A percentile compares a stretch with the other conserved stretches of the same genome.
Conservation (phyloP, 2,797 vertebrate species). For the Neomorphus geoffroyi region DNA sequence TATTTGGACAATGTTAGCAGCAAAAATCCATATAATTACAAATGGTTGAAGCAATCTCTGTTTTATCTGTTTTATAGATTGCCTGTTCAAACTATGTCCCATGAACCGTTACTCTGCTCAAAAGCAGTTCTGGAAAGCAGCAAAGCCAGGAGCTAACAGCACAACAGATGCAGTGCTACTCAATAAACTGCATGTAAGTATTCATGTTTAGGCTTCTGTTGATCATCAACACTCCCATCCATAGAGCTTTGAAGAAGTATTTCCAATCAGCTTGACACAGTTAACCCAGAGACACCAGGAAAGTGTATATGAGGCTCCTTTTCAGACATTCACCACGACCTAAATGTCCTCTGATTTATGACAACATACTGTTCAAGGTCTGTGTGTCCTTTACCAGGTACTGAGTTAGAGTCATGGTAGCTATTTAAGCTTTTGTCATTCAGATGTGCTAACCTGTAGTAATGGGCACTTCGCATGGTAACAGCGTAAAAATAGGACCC, state of each 20-base stretch:
- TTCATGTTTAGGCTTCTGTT: accelerated
- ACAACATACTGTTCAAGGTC: accelerated
- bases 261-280: not conserved
- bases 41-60: not conserved
- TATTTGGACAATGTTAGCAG: not conserved
- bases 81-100: slow-evolving; percentile 96
- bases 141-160: slow-evolving; percentile 94
- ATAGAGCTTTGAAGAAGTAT: accelerated
- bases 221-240: accelerated
- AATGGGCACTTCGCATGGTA: not conserved
- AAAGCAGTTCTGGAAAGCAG: slow-evolving; percentile 99
- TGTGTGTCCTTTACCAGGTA: accelerated
- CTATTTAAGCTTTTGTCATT: accelerated
- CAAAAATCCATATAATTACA: not conserved
- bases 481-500: not conserved
- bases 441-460: not conserved
- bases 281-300: accelerated
- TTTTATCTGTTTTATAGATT: slow-evolving; percentile 78
- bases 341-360: not conserved
- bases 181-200: slow-evolving; percentile 92
- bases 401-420: not conserved
- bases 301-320: accelerated
- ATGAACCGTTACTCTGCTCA: slow-evolving; percentile 99
- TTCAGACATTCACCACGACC: accelerated
- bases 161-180: slow-evolving; percentile 94